Evolutionary conservation across 64 coral and sea anemone genomes (phyloP), one percentile per base, ranked within the genome.

Genomic region (Trachythela sp.): DNA sequence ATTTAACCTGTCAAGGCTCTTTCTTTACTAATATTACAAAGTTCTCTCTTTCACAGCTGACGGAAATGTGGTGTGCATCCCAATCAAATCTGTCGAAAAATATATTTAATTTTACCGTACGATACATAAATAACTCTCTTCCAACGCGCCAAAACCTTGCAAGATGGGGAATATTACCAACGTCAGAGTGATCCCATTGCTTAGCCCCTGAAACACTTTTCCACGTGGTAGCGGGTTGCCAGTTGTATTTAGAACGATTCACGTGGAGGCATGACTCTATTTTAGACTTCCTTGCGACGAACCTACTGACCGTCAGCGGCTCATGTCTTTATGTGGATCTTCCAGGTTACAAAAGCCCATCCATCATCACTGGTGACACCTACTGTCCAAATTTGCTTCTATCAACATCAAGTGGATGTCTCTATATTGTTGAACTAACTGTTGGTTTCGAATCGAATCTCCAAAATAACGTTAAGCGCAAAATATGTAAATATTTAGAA

Each of bases 261-360:
- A 92, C 90, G 71, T 87, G 90, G 90, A 92, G 90, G 83, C 85
- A 92, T 92, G 70, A 87, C 33, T 92, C 70, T 10, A 76, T 92
- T 35, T 32, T 89, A 37, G 49, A 89, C 40, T 83, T 89, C 33
- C 32, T 89, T 18, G 42, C 71, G 31, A 52, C 22, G 9, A 51
- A 33, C 32, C 18, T 77, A 49, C 67, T 32, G 31, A 24, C 48
- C 18, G 0, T 77, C 27, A 76, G 48, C 51, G n/a, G 39, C 29
- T 72, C 54, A 22, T 60, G 31, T 20, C 59, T 91, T 34, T 91
- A 77, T 71, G 90, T 70, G n/a, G 85, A 92, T 51, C 39, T 92
- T 8, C 37, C 36, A 71, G 43, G 34, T 51, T 92, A 39, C 86
- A 18, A 37, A 2, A 87, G 48, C 75, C 85, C 85, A 14, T 92